A percentile compares a stretch with the other conserved stretches of the same genome.
These are phyloP conservation scores for Loxodonta africana DNA, from an alignment of 2,113 vertebrate genomes.

Conservation along the genomic window DNA sequence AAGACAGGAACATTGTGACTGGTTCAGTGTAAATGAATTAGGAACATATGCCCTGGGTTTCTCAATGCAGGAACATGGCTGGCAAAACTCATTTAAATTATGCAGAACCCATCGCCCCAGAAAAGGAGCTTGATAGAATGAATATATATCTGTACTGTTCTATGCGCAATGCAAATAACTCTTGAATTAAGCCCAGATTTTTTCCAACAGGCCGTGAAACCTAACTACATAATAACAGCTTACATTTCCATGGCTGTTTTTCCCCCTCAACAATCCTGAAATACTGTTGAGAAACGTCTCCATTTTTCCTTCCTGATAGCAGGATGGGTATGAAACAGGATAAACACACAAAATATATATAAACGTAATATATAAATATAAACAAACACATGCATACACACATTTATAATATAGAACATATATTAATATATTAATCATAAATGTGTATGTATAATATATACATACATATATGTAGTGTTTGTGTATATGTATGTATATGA, in stretches of 20 bases:
- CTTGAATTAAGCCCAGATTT: constrained; percentile 59
- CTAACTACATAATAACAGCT: constrained; percentile 40
- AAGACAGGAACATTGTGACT: background rate
- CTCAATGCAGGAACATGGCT: constrained; percentile 1
- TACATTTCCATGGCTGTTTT: constrained; percentile 33
- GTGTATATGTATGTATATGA: too few species aligned
- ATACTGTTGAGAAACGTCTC: background rate
- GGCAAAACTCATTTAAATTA: constrained; percentile 60
- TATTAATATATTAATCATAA: background rate
- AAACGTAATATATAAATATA: background rate
- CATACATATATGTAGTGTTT: too few species aligned
- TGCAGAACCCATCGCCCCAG: background rate
- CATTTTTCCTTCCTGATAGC: background rate
- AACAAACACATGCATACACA: background rate
- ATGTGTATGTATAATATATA: background rate
- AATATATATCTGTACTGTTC: constrained; percentile 45
- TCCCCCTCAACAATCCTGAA: constrained; percentile 22
- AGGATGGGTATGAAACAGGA: background rate
- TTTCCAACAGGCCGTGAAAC: constrained; percentile 12
- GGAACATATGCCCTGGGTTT: constrained; percentile 29
- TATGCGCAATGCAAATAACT: constrained; percentile 61
- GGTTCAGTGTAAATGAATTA: constrained; percentile 31
- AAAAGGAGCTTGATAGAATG: constrained; percentile 40
- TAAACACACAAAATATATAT: background rate
- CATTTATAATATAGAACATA: background rate